phyloP scores from a whole-genome alignment of 2,113 vertebrate genomes.

The Patagioenas fasciata region DNA sequence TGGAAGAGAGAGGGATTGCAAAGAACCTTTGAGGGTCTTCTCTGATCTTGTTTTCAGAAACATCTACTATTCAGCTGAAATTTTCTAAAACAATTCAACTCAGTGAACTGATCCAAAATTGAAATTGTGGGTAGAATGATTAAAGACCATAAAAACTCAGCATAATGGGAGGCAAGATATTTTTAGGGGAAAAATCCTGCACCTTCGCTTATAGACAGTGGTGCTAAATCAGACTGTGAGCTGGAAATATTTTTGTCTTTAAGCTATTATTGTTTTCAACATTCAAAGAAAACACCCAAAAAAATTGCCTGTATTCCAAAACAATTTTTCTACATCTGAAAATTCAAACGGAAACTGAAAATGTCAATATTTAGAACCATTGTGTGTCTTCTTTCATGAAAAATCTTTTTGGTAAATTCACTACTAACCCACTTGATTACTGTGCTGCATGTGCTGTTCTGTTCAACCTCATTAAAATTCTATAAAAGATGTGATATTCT shows the following conservation, averaged over 20 bases:
- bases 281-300: neutral
- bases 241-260: neutral
- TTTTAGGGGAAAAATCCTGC: neutral
- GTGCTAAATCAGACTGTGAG: neutral
- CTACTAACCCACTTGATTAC: neutral
- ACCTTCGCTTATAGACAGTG: neutral
- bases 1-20: neutral
- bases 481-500: neutral
- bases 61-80: neutral
- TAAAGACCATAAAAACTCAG: neutral
- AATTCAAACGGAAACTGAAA: conserved; percentile 5
- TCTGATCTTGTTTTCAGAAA: neutral
- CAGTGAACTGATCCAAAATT: neutral
- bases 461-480: neutral
- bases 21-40: neutral
- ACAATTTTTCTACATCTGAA: neutral
- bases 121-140: neutral
- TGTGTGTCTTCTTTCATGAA: neutral
- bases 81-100: neutral
- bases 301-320: neutral
- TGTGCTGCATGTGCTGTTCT: neutral
- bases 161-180: neutral
- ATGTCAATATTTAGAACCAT: neutral
- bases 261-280: neutral
- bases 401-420: neutral